phyloP scores from a whole-genome alignment of 1,140 invertebrate species.

The Mizuhopecten yessoensis region DNA sequence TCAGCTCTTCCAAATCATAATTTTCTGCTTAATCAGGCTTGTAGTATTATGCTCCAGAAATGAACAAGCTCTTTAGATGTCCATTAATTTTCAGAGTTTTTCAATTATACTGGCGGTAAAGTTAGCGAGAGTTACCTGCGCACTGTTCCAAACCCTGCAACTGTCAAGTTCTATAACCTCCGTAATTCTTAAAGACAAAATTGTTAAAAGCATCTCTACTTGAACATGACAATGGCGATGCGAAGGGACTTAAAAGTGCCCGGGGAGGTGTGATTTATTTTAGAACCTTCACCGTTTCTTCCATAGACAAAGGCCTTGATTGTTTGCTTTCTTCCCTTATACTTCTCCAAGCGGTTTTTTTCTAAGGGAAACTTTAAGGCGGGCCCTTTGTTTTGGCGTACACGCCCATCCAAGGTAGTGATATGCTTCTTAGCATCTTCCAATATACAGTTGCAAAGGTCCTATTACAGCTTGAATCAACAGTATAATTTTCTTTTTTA shows the following conservation, averaged over 20 bases:
- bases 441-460: constrained; percentile 38
- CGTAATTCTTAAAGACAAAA: constrained; percentile 29
- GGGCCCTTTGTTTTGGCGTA: constrained; percentile 8
- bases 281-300: constrained; percentile 23
- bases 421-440: constrained; percentile 33
- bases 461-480: constrained; percentile 20
- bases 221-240: constrained; percentile 26
- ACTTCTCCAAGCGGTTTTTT: neutral
- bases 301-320: neutral
- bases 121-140: constrained; percentile 31
- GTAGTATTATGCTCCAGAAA: neutral
- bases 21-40: constrained; percentile 32
- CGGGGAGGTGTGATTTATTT: constrained; percentile 17
- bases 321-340: constrained; percentile 38
- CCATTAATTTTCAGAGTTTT: constrained; percentile 35
- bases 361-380: neutral
- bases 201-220: constrained; percentile 22
- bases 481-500: constrained; percentile 40
- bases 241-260: constrained; percentile 29
- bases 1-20: constrained; percentile 14
- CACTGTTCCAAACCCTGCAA: neutral
- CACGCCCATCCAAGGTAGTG: constrained; percentile 9
- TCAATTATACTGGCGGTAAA: neutral
- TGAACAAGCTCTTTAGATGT: constrained; percentile 38
- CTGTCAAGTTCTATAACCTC: constrained; percentile 2